These are phyloP conservation scores for Hemibates koningsi DNA, from an alignment of 2,113 vertebrate genomes.

Conservation along the genomic window DNA sequence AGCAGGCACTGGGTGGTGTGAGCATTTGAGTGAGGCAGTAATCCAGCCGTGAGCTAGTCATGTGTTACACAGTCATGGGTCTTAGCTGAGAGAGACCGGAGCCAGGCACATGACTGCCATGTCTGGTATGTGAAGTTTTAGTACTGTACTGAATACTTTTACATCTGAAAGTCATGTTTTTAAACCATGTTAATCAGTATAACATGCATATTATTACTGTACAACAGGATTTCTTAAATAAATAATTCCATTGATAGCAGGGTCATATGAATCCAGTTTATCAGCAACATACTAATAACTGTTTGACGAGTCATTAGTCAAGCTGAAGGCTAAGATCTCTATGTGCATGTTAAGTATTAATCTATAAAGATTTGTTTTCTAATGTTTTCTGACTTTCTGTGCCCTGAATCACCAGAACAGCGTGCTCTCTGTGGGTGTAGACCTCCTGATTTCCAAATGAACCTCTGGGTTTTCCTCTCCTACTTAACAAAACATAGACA, in stretches of 20 bases:
- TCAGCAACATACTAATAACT: background rate
- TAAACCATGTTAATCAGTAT: background rate
- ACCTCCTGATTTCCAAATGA: background rate
- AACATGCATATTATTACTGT: background rate
- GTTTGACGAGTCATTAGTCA: background rate
- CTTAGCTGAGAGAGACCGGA: conserved; percentile 47
- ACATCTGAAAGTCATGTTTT: background rate
- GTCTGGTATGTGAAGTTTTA: conserved; percentile 22
- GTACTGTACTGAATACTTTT: background rate
- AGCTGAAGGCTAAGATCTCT: background rate
- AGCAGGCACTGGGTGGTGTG: conserved; percentile 37
- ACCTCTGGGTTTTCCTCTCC: background rate
- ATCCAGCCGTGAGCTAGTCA: conserved; percentile 64
- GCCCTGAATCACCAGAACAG: background rate
- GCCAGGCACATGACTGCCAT: conserved; percentile 59
- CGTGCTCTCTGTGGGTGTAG: background rate
- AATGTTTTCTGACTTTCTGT: background rate
- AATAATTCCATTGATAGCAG: background rate
- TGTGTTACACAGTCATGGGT: conserved; percentile 72
- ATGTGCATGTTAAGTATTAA: background rate
- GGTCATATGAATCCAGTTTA: background rate
- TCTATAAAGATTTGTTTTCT: background rate
- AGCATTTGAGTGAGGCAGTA: conserved; percentile 40
- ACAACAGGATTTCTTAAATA: background rate
- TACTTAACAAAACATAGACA: background rate